Evolutionary conservation across 2,113 vertebrate species (phyloP).

Genomic region (Phalacrocorax aristotelis): DNA sequence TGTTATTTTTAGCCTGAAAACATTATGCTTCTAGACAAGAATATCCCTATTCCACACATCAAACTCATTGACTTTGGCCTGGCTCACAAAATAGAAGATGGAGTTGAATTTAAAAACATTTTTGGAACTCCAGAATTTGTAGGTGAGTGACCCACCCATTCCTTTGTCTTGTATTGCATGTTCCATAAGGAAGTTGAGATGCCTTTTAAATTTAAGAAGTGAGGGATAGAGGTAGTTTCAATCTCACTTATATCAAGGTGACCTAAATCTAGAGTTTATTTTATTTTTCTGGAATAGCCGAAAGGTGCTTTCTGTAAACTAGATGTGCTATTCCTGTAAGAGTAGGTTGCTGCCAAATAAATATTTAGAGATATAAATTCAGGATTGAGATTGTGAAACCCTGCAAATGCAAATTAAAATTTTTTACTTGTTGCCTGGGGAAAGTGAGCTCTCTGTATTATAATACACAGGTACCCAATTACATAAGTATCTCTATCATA

Average conservation of each 20-base stretch:
- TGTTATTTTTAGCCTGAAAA: slow-evolving; percentile 90
- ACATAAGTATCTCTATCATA: background rate
- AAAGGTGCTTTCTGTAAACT: background rate
- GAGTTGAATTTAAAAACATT: slow-evolving; percentile 95
- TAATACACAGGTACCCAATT: background rate
- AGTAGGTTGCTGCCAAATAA: background rate
- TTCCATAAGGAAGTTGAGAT: background rate
- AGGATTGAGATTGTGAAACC: background rate
- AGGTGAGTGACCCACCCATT: slow-evolving; percentile 74
- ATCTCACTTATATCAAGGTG: background rate
- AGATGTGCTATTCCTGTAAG: background rate
- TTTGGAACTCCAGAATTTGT: slow-evolving; percentile 98
- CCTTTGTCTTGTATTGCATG: background rate
- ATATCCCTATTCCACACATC: slow-evolving; percentile 85
- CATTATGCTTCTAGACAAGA: slow-evolving; percentile 96
- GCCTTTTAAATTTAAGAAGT: background rate
- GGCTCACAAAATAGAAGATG: slow-evolving; percentile 92
- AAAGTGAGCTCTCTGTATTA: background rate
- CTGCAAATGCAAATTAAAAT: background rate
- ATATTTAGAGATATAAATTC: background rate
- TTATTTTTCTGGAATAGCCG: background rate
- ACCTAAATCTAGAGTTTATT: background rate
- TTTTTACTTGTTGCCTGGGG: background rate
- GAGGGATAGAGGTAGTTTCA: background rate
- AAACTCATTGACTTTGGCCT: slow-evolving; percentile 97